Percentiles rank a stretch among this genome's conserved stretches.
Conservation (phyloP, 2,888 invertebrate species). For the Drosophila falleni region DNA sequence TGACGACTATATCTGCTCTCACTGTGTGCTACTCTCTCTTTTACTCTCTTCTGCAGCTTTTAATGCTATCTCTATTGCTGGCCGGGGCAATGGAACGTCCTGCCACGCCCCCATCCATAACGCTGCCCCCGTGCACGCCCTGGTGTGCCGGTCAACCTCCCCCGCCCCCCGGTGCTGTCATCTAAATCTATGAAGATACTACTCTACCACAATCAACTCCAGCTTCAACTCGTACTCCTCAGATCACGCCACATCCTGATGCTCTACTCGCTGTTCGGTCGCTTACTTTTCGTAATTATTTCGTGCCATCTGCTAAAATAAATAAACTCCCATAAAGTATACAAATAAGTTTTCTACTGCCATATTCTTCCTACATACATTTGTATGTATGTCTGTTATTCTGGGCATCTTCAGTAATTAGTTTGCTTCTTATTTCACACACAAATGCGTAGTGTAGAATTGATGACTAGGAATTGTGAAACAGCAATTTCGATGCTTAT, state of each 20-base stretch:
- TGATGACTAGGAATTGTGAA: too few species aligned
- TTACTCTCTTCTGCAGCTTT: slow-evolving; percentile 32
- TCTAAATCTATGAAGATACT: slow-evolving; percentile 35
- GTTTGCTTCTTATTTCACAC: slow-evolving; percentile 33
- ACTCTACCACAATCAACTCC: neutral
- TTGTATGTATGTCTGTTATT: neutral
- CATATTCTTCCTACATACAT: slow-evolving; percentile 5
- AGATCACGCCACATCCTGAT: slow-evolving; percentile 8
- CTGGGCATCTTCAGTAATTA: slow-evolving; percentile 46
- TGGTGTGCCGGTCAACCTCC: slow-evolving; percentile 66
- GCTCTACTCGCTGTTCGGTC: slow-evolving; percentile 5
- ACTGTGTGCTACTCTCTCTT: neutral
- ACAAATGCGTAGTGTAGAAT: slow-evolving; percentile 8
- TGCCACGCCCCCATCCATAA: too few species aligned
- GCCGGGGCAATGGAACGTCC: too few species aligned
- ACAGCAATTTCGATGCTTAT: too few species aligned
- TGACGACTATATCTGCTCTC: neutral
- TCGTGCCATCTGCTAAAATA: slow-evolving; percentile 59
- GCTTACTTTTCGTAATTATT: slow-evolving; percentile 54
- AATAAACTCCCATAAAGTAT: slow-evolving; percentile 65
- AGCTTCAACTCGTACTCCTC: neutral
- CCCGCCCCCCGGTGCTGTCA: slow-evolving; percentile 55
- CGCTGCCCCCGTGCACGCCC: too few species aligned
- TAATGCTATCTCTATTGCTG: too few species aligned
- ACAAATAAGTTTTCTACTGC: slow-evolving; percentile 51